Percentiles rank a stretch among this genome's conserved stretches.
Conservation (phyloP, 2,888 invertebrate genomes). For the Trichopria drosophilae region DNA sequence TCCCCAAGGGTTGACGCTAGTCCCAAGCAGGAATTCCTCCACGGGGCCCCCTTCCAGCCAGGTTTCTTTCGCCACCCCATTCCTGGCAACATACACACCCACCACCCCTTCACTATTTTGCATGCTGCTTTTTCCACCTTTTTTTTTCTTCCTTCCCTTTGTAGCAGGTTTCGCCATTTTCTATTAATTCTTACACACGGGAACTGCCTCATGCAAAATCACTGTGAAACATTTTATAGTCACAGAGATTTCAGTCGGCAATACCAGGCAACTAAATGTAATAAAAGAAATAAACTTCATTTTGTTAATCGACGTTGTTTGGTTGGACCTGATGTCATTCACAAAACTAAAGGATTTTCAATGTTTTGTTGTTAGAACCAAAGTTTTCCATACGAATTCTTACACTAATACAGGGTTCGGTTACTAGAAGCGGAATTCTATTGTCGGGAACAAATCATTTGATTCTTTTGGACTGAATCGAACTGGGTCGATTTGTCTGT, state of each 20-base stretch:
- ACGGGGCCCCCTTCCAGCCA: slow-evolving; percentile 25
- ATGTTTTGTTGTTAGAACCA: no score
- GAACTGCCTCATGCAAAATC: background rate
- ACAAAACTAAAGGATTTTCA: no score
- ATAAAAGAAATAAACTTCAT: no score
- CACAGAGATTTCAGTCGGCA: slow-evolving; percentile 12
- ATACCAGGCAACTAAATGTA: no score
- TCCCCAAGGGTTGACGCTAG: slow-evolving; percentile 35
- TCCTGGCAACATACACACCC: slow-evolving; percentile 16
- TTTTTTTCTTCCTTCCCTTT: slow-evolving; percentile 16
- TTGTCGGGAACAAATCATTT: no score
- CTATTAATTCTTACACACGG: background rate
- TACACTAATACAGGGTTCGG: no score
- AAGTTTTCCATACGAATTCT: no score
- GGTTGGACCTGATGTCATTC: no score
- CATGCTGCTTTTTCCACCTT: slow-evolving; percentile 18
- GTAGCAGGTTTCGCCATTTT: slow-evolving; percentile 6
- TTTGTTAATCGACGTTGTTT: no score
- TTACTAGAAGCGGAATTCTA: no score
- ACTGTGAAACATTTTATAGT: slow-evolving; percentile 15
- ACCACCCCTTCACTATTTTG: slow-evolving; percentile 24
- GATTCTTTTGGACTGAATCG: no score
- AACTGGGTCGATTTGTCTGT: no score
- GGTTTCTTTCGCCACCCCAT: slow-evolving; percentile 23
- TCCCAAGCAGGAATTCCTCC: slow-evolving; percentile 43